Evolutionary conservation across 2,797 vertebrate species (phyloP).

Genomic region (Rhabdomys pumilio): DNA sequence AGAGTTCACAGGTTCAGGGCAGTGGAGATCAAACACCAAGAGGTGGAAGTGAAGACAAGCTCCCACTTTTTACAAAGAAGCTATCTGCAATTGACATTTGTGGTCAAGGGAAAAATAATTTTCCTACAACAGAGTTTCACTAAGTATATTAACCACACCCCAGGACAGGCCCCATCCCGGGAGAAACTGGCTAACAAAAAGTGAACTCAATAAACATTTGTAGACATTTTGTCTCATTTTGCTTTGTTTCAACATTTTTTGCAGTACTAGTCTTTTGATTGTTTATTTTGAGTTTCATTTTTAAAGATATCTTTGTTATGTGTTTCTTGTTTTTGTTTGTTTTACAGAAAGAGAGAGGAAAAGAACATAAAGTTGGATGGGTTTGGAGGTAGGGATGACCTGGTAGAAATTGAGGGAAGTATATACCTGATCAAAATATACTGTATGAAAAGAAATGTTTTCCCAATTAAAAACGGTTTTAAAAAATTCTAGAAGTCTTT

Average conservation of each 20-base stretch:
- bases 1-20: neutral
- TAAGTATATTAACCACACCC: neutral
- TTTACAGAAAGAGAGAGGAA: neutral
- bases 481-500: neutral
- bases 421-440: neutral
- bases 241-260: neutral
- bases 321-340: neutral
- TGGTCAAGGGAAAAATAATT: neutral
- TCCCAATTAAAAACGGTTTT: neutral
- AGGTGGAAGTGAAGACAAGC: no score
- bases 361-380: neutral
- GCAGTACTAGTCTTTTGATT: neutral
- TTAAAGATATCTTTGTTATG: neutral
- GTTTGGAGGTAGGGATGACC: no score
- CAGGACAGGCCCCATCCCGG: neutral
- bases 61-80: no score
- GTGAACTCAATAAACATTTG: neutral
- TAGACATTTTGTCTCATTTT: neutral
- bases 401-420: neutral
- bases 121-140: neutral
- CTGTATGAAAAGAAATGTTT: neutral
- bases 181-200: neutral
- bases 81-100: neutral
- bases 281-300: neutral
- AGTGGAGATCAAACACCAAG: no score